These are phyloP conservation scores for Sebastes wilsoni DNA, from an alignment of 2,797 vertebrate species.

Conservation along the genomic window DNA sequence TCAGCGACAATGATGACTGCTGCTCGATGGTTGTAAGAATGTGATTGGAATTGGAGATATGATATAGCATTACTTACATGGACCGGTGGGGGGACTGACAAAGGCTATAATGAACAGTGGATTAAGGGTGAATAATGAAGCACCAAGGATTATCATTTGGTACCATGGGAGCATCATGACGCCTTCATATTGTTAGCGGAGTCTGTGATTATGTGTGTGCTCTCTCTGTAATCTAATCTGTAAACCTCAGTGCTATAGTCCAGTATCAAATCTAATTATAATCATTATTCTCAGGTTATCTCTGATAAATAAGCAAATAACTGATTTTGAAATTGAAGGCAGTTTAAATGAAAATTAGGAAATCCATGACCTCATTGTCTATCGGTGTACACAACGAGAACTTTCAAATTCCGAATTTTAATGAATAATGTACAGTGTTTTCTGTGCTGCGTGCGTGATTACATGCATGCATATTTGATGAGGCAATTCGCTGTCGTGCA, in stretches of 20 bases:
- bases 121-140: slow-evolving; percentile 63
- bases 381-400: not conserved
- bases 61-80: slow-evolving; percentile 56
- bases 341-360: not conserved
- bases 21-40: slow-evolving; percentile 47
- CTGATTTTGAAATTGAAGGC: not conserved
- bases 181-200: slow-evolving; percentile 21
- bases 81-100: slow-evolving; percentile 53
- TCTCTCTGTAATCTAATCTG: not conserved
- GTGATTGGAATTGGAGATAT: slow-evolving; percentile 62
- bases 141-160: slow-evolving; percentile 47
- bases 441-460: slow-evolving; percentile 35
- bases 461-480: slow-evolving; percentile 56
- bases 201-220: slow-evolving; percentile 14
- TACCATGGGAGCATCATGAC: slow-evolving; percentile 32
- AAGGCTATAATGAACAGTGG: slow-evolving; percentile 61
- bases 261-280: slow-evolving; percentile 13
- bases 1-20: slow-evolving; percentile 38
- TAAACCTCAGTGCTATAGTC: not conserved
- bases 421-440: slow-evolving; percentile 8
- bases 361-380: not conserved
- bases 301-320: not conserved
- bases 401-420: slow-evolving; percentile 19
- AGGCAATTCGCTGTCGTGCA: slow-evolving; percentile 26
- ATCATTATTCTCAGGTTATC: not conserved